Base-by-base conservation (phyloP, 2,113 vertebrate genomes). In the Orcinus orca region DNA sequence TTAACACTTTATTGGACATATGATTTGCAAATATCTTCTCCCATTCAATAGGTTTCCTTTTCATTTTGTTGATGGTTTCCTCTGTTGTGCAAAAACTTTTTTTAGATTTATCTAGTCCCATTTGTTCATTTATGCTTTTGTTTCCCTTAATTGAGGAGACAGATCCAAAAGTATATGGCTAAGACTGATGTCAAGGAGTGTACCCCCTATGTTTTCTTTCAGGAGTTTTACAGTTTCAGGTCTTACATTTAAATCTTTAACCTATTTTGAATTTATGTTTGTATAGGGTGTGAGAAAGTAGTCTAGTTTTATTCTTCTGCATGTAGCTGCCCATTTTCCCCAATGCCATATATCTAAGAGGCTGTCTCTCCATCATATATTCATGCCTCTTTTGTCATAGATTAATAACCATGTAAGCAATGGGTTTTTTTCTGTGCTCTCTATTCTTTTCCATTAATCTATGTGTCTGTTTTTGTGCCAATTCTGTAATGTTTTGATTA, bases 1-100 rank as follows among this genome's bases (percentile, higher is more conserved):
- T 29, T 47, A 74, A 47, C 14, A 8, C 4, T 5, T 18, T 47
- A 47, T 17, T 31, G 14, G 4, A 18, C 2, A 0, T 74, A 47
- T 47, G 73, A 4, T 15, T 31, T 74, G 26, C 41, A 74, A 47
- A 47, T 74, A 47, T 10, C 8, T 74, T 74, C 26, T 74, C 26
- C 14, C 25, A 74, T 18, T 47, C 0, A 5, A 47, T 31, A 74
- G 0, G 4, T 31, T 31, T 25, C 41, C 14, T 74, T 31, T 74
- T 47, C 14, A 74, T 29, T 47, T 74, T 47, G 8, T 47, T 17
- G 14, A 74, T 74, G 17, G 13, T 41, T 74, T 44, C 38, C 13
- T 74, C 38, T 31, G 41, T 14, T 47, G 26, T 74, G 41, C 73
- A 41, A 47, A 74, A 74, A 5, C 0, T 1, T 47, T 47, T 74